Base-by-base conservation (phyloP, 2,888 invertebrate genomes). In the Coenonympha arcania region DNA sequence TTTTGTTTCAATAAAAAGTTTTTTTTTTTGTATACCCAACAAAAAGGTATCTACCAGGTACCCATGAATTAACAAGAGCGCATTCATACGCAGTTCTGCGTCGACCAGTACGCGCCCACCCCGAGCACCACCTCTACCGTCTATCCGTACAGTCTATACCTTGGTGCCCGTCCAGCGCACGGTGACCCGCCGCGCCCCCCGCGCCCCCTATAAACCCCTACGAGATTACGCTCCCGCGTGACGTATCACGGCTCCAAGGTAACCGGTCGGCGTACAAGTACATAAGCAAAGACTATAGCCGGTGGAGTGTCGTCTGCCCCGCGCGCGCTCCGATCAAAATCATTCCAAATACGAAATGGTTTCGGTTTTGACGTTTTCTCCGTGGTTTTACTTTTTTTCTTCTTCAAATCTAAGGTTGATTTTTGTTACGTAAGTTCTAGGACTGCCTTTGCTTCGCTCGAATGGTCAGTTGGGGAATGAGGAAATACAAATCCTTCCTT, bases 281-380 rank as follows among this genome's bases (percentile, higher is more conserved):
- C 75, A 79, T 81, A 79, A 76, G 71, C 71, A 72, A 69, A 71
- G 76, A 74, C 76, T 76, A 73, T 77, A 79, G 79, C 71, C 68
- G 72, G 68, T 73, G 69, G 80, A 82, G 83, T 82, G 82, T 83
- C 83, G 83, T 83, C 82, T 82, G 82, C 83, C 73, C 68, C 82
- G 82, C 83, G 73, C 68, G 60, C 70, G 77, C 74, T 74, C 75
- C 79, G 82, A 82, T 83, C 83, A 77, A 76, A 83, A 80, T 76
- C 74, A 74, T 76, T 80, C 77, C 71, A 78, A 81, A 74, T 80
- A 79, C 72, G 70, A 77, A 79, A 70, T 67, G 66, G 72, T 77
- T n/a, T n/a, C n/a, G n/a, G n/a, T n/a, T n/a, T 76, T 76, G 74
- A 74, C 68, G 67, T 73, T 71, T 70, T 65, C 65, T 62, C 57